A percentile compares a stretch with the other conserved stretches of the same genome.
phyloP scores from a whole-genome alignment of 2,797 vertebrate species.

The Sebastes cheni region DNA sequence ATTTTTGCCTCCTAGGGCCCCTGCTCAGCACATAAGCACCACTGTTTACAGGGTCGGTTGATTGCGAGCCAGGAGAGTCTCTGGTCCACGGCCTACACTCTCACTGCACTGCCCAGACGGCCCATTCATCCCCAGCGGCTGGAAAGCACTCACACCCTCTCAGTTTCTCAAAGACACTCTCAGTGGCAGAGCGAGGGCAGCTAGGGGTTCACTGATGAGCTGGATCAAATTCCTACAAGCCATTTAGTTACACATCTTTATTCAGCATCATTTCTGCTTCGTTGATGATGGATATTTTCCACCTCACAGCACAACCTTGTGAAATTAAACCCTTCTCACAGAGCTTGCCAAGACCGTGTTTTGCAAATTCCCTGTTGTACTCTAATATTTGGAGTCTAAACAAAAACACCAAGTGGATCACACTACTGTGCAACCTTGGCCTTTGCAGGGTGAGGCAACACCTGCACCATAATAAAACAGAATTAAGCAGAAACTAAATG shows the following conservation, averaged over 20 bases:
- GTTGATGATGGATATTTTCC: background rate
- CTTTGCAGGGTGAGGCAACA: conserved; percentile 21
- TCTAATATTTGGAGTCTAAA: conserved; percentile 33
- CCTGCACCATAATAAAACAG: conserved; percentile 13
- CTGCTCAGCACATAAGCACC: conserved; percentile 68
- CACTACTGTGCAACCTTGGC: conserved; percentile 5
- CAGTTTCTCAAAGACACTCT: conserved; percentile 70
- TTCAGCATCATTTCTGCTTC: conserved; percentile 4
- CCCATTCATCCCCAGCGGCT: conserved; percentile 73
- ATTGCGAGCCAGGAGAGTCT: conserved; percentile 66
- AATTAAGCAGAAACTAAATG: conserved; percentile 4
- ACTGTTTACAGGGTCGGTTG: conserved; percentile 75
- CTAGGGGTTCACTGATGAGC: conserved; percentile 1
- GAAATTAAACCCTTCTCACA: conserved; percentile 22
- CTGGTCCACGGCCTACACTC: conserved; percentile 42
- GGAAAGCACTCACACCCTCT: conserved; percentile 67
- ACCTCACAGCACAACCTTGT: conserved; percentile 5
- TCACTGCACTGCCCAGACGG: conserved; percentile 65
- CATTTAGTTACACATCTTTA: conserved; percentile 4
- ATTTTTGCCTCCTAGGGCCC: conserved; percentile 70
- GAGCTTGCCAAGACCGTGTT: background rate
- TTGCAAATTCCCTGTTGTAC: conserved; percentile 7
- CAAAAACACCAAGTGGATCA: conserved; percentile 12
- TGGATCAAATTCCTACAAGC: conserved; percentile 47
- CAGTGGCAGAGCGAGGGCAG: conserved; percentile 39